Percentiles rank a stretch among this genome's conserved stretches.
phyloP scores from a whole-genome alignment of 1,140 invertebrate species.

The Camponotus floridanus region DNA sequence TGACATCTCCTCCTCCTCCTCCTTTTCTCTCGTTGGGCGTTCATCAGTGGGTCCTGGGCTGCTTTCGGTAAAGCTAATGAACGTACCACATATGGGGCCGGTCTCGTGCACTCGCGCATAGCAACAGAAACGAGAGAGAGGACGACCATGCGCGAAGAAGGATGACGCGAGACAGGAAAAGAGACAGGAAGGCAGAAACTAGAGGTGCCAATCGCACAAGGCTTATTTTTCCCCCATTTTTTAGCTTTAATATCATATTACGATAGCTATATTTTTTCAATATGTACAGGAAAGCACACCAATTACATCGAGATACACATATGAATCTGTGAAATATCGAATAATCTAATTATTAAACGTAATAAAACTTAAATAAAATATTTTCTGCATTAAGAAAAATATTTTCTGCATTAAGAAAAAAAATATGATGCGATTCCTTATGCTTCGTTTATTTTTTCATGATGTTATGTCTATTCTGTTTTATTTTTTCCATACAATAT shows the following conservation, averaged over 20 bases:
- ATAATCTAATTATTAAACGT: neutral
- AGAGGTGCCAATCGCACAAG: constrained; percentile 8
- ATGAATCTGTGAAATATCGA: neutral
- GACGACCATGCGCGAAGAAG: constrained; percentile 25
- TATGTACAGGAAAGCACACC: neutral
- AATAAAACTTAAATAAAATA: neutral
- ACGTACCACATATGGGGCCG: constrained; percentile 77
- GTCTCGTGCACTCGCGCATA: constrained; percentile 81
- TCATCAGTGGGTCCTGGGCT: constrained; percentile 65
- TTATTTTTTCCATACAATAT: neutral
- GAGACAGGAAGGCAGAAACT: constrained; percentile 14
- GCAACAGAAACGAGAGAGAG: constrained; percentile 77
- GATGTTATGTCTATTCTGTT: neutral
- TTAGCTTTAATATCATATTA: neutral
- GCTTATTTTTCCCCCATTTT: constrained; percentile 14
- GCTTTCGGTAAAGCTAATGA: constrained; percentile 74
- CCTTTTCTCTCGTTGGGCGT: constrained; percentile 23
- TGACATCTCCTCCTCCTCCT: constrained; percentile 25
- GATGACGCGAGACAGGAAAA: constrained; percentile 22
- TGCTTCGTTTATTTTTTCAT: neutral
- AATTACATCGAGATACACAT: too few relatives aligned
- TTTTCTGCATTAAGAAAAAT: neutral
- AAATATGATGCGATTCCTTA: too few relatives aligned
- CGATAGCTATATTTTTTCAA: neutral
- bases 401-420: neutral